Base-by-base conservation (phyloP, 2,888 invertebrate genomes). In the Corbicula japonica region DNA sequence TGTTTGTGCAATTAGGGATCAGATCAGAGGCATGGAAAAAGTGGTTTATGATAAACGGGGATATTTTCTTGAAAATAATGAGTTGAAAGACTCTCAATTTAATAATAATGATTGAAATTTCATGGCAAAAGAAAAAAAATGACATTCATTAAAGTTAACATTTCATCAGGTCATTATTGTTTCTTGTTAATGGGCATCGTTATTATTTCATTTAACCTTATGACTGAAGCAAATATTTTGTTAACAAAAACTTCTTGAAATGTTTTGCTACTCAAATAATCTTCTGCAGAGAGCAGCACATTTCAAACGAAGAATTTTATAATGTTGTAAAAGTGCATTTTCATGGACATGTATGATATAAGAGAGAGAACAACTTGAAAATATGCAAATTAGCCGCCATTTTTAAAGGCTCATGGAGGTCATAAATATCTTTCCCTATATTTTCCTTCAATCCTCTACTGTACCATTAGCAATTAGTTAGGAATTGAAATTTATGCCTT, bases 401-500 rank as follows among this genome's bases (percentile, higher is more conserved):
- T n/a, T n/a, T n/a, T n/a, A n/a, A n/a, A n/a, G 8, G 58, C 15
- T 35, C 18, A 21, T 2, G 21, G 38, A 21, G 34, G 58, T 35
- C 58, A 58, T 58, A 58, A 54, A 54, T 54, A 32, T 30, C 30
- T 21, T 23, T 32, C 30, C 12, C 30, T 54, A 54, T 54, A 28
- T 46, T 34, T 34, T 69, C 48, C n/a, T 60, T 38, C 44, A 60
- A 69, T 58, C 30, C 60, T 58, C 41, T 18, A 58, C 34, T 46
- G 60, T 32, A 34, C 21, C 58, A 60, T 69, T 58, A 60, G 30
- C 26, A 38, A 68, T 68, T 68, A 68, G 68, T 56, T 58, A 56
- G 41, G 58, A 65, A 65, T 65, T 58, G 41, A 58, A 58, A 48
- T 66, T 73, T 73, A 73, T 73, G 34, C 35, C 26, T 34, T 52